Conservation (phyloP, 2,888 invertebrate genomes). For the Glomeris marginata region DNA sequence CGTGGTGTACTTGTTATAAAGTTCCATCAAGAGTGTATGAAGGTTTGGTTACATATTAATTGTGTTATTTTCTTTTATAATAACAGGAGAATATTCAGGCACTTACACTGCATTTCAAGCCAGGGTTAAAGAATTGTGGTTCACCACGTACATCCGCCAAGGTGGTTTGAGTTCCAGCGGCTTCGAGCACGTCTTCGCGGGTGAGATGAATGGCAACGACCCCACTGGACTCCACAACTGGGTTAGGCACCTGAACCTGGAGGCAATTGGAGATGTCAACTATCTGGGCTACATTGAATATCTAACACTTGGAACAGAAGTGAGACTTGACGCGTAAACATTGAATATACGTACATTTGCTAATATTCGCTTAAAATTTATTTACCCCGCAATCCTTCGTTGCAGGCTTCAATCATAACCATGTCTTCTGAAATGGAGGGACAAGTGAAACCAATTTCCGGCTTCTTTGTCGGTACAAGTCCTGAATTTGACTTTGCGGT, state of each 20-base stretch:
- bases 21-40: too few species aligned
- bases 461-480: conserved; percentile 19
- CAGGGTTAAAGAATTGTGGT: conserved; percentile 29
- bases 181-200: conserved; percentile 83
- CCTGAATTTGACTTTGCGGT: conserved; percentile 34
- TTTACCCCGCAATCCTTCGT: background rate
- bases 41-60: too few species aligned
- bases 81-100: conserved; percentile 31
- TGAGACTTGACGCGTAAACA: background rate
- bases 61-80: too few species aligned
- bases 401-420: conserved; percentile 9
- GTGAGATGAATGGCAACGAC: conserved; percentile 59
- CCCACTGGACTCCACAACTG: conserved; percentile 78
- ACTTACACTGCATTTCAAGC: conserved; percentile 19
- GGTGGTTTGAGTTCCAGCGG: conserved; percentile 57
- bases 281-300: conserved; percentile 60
- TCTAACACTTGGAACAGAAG: background rate
- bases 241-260: conserved; percentile 68
- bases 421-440: conserved; percentile 9
- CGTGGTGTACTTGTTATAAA: too few species aligned
- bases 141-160: conserved; percentile 28
- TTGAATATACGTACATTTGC: background rate
- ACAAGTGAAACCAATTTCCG: conserved; percentile 7
- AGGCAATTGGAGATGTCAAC: conserved; percentile 50
- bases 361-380: background rate